Conservation (phyloP, 2,888 invertebrate genomes). For the Netelia fuscicornis region DNA sequence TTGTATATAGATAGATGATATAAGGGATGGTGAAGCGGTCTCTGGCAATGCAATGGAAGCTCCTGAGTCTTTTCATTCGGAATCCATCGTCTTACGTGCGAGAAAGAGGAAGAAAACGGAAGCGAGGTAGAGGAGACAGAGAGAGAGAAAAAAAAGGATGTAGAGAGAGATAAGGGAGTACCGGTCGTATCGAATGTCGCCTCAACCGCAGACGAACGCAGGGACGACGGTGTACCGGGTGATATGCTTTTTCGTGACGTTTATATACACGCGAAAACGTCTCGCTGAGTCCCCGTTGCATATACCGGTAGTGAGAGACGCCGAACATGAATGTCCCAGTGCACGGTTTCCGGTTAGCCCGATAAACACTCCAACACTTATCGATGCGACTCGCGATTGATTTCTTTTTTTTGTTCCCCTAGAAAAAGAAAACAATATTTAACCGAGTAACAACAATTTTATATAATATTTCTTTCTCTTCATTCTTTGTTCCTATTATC, state of each 20-base stretch:
- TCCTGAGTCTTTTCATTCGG: constrained; percentile 55
- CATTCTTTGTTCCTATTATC: too few relatives aligned
- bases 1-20: background rate
- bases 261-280: constrained; percentile 10
- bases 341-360: background rate
- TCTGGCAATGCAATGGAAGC: constrained; percentile 15
- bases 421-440: background rate
- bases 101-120: constrained; percentile 32
- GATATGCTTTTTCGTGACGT: background rate
- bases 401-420: background rate
- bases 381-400: too few relatives aligned
- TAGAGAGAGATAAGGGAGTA: constrained; percentile 52
- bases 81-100: constrained; percentile 49
- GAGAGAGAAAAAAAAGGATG: constrained; percentile 47
- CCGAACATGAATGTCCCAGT: background rate
- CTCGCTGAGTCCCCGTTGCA: background rate
- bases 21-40: background rate
- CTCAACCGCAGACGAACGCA: constrained; percentile 24
- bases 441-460: too few relatives aligned
- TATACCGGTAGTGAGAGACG: background rate
- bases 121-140: too few relatives aligned
- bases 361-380: too few relatives aligned
- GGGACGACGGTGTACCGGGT: background rate
- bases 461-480: too few relatives aligned
- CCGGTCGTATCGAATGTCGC: constrained; percentile 43